Percentiles rank a stretch among this genome's conserved stretches.
Conservation (phyloP, 1,140 invertebrate species). For the Nomia melanderi region DNA sequence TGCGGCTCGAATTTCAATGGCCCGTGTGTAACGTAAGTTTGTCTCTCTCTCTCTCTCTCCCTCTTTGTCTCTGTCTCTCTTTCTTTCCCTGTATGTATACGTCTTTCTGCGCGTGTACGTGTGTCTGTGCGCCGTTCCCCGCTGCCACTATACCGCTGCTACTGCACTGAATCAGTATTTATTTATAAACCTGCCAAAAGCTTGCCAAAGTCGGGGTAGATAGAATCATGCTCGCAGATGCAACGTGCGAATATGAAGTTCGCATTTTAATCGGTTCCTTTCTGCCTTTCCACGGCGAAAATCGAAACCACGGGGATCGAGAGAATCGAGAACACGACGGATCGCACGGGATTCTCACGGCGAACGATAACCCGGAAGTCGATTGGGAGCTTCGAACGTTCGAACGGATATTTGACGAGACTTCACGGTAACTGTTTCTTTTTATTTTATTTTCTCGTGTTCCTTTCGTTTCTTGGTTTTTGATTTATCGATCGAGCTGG, state of each 20-base stretch:
- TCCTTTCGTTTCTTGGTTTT: no score
- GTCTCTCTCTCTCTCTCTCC: no score
- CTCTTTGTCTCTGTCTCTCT: no score
- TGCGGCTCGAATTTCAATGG: slow-evolving; percentile 68
- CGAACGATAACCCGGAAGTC: not conserved
- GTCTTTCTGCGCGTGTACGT: no score
- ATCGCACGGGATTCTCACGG: not conserved
- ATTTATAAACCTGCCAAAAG: slow-evolving; percentile 75
- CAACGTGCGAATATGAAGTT: slow-evolving; percentile 23
- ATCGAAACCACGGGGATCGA: not conserved
- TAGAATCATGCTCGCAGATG: slow-evolving; percentile 37
- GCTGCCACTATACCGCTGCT: slow-evolving; percentile 18
- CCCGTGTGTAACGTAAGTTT: not conserved
- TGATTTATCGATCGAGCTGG: no score
- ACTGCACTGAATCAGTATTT: slow-evolving; percentile 75
- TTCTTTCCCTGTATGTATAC: no score
- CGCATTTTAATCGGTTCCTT: not conserved
- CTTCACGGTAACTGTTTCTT: no score
- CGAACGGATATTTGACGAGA: no score
- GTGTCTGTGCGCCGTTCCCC: no score
- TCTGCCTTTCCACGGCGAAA: no score
- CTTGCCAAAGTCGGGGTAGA: slow-evolving; percentile 69
- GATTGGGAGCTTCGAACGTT: no score
- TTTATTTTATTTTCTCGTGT: no score
- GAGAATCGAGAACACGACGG: not conserved